These are phyloP conservation scores for Xenentodon cancila DNA, from an alignment of 2,797 vertebrate species.

Conservation along the genomic window DNA sequence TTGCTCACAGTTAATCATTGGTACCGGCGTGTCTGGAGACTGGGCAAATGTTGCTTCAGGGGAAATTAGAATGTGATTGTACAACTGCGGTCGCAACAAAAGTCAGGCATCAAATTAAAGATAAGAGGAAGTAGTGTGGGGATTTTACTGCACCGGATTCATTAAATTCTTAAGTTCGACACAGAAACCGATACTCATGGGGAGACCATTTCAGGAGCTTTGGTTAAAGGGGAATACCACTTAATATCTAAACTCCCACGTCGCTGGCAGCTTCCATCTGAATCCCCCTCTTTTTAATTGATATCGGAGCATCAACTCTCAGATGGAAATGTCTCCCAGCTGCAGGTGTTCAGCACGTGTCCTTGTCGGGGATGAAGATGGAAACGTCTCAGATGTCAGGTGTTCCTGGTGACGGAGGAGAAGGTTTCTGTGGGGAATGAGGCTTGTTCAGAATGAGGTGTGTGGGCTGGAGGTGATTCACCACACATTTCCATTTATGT, in stretches of 20 bases:
- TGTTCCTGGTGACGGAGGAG: conserved; percentile 1
- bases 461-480: no score
- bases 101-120: conserved; percentile 76
- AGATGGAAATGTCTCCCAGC: conserved; percentile 7
- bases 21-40: conserved; percentile 73
- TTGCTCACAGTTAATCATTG: conserved; percentile 80
- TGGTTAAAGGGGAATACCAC: conserved; percentile 56
- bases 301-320: conserved; percentile 44
- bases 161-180: conserved; percentile 70
- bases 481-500: no score
- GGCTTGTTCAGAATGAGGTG: no score
- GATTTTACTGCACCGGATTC: conserved; percentile 65
- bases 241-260: conserved; percentile 60
- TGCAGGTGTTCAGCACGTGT: conserved; percentile 20
- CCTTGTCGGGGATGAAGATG: not conserved
- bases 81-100: conserved; percentile 62
- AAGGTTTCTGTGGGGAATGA: no score
- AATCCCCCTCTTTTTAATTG: conserved; percentile 53
- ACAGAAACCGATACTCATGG: conserved; percentile 65
- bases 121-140: conserved; percentile 63
- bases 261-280: conserved; percentile 5
- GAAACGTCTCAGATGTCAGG: conserved; percentile 6
- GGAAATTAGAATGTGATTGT: conserved; percentile 76
- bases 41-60: conserved; percentile 70
- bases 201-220: conserved; percentile 53